Evolutionary conservation across 1,140 invertebrate species (phyloP).

Genomic region (Bombus impatiens): DNA sequence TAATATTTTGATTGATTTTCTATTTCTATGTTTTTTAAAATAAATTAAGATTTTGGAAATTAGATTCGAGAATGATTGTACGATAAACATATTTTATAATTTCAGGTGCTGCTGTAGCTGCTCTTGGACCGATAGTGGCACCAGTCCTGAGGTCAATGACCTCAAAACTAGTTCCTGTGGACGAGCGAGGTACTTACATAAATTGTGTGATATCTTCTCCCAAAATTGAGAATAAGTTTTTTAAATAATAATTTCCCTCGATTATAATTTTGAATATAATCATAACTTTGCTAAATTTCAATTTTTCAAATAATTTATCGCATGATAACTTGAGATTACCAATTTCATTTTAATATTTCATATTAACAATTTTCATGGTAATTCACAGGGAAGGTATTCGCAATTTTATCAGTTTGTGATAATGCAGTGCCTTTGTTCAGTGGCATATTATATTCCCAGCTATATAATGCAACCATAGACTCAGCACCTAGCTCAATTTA

Average conservation of each 20-base stretch:
- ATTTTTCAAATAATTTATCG: background rate
- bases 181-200: slow-evolving; percentile 85
- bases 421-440: slow-evolving; percentile 89
- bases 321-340: background rate
- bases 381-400: slow-evolving; percentile 87
- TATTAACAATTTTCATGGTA: background rate
- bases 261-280: background rate
- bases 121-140: slow-evolving; percentile 88
- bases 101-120: slow-evolving; percentile 85
- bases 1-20: background rate
- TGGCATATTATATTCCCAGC: slow-evolving; percentile 86
- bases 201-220: background rate
- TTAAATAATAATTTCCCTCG: background rate
- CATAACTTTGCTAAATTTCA: background rate
- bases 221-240: background rate
- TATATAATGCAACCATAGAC: slow-evolving; percentile 86
- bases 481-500: slow-evolving; percentile 84
- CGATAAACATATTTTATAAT: background rate
- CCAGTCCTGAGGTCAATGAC: slow-evolving; percentile 89
- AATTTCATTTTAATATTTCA: background rate
- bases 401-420: slow-evolving; percentile 88
- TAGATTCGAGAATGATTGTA: background rate
- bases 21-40: no score
- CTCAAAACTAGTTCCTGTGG: slow-evolving; percentile 86
- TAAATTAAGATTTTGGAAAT: background rate